Conservation (phyloP, 2,888 invertebrate genomes). For the Cerastis leucographa region DNA sequence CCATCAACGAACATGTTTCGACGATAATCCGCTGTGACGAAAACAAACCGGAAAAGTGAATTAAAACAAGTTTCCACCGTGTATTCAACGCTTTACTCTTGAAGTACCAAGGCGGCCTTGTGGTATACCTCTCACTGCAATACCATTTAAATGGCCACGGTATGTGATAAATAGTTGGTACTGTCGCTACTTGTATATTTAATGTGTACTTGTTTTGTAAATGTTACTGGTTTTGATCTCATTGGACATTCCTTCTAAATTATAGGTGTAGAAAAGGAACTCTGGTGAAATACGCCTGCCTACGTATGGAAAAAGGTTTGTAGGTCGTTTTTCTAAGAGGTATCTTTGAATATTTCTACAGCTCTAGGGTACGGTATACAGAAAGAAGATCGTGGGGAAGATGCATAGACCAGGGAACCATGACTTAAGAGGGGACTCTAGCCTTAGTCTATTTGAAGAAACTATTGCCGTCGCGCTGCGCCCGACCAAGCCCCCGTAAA, state of each 20-base stretch:
- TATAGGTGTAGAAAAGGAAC: conserved; percentile 1
- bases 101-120: conserved; percentile 70
- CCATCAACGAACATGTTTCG: conserved; percentile 35
- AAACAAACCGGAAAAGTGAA: conserved; percentile 58
- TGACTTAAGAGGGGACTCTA: too few relatives aligned
- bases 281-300: background rate
- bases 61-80: conserved; percentile 54
- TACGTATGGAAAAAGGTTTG: background rate
- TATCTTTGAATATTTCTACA: background rate
- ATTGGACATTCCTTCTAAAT: conserved; percentile 41
- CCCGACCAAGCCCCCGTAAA: too few relatives aligned
- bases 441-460: too few relatives aligned
- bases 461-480: too few relatives aligned
- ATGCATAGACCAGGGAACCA: background rate
- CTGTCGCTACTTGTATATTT: conserved; percentile 33
- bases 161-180: conserved; percentile 63
- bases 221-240: conserved; percentile 40
- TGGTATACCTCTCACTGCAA: conserved; percentile 67
- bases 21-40: conserved; percentile 60
- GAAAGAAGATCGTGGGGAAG: background rate
- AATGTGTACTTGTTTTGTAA: conserved; percentile 36
- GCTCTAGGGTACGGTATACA: too few relatives aligned
- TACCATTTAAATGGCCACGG: conserved; percentile 59
- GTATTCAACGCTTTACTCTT: conserved; percentile 55
- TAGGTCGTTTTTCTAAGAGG: background rate